These are phyloP conservation scores for Danaus chrysippus DNA, from an alignment of 2,888 invertebrate genomes.

Conservation along the genomic window DNA sequence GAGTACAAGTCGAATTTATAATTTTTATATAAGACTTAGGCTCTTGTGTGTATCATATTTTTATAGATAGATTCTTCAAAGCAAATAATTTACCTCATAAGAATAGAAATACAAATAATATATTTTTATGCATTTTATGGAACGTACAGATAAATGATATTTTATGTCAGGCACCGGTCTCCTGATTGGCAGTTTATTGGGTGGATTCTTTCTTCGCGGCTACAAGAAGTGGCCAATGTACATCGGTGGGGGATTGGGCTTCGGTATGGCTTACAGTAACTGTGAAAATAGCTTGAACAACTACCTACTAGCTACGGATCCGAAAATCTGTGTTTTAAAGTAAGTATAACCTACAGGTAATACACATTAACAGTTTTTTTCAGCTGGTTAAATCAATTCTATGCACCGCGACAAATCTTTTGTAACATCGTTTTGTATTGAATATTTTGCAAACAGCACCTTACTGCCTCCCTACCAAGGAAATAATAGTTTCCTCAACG, in stretches of 20 bases:
- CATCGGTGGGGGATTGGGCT: constrained; percentile 91
- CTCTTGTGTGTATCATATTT: no score
- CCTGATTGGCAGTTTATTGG: constrained; percentile 66
- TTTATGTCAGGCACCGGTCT: constrained; percentile 52
- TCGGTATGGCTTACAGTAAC: constrained; percentile 94
- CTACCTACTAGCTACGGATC: constrained; percentile 56
- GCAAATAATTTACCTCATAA: no score
- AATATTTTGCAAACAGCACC: constrained; percentile 15
- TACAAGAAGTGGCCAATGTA: constrained; percentile 89
- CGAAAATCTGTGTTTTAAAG: constrained; percentile 60
- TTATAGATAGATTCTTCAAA: no score
- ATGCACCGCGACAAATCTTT: neutral
- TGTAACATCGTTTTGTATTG: neutral
- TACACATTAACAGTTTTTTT: no score
- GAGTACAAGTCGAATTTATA: no score
- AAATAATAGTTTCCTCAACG: constrained; percentile 26
- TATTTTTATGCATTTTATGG: no score
- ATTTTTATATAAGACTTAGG: no score
- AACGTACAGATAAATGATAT: neutral
- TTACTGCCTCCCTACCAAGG: constrained; percentile 17
- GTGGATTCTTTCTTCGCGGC: constrained; percentile 86
- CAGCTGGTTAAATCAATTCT: no score
- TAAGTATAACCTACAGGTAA: constrained; percentile 35
- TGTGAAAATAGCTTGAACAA: constrained; percentile 82
- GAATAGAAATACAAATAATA: no score